A percentile compares a stretch with the other conserved stretches of the same genome.
Conservation (phyloP, 2,888 invertebrate species). For the Harpagoxenus sublaevis region DNA sequence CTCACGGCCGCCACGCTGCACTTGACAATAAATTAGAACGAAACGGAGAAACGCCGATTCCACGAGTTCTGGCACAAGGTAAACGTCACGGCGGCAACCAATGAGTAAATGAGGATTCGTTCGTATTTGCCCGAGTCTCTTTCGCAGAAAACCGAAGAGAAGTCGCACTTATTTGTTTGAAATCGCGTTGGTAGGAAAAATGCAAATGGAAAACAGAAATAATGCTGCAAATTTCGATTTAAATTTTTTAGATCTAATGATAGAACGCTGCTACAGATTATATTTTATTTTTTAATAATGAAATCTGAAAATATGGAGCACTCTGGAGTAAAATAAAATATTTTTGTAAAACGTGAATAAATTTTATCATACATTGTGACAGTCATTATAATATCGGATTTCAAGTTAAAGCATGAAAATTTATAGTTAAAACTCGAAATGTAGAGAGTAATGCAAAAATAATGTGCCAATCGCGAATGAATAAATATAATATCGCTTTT, state of each 20-base stretch:
- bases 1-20: slow-evolving; percentile 70
- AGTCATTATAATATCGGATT: not conserved
- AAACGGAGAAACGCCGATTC: slow-evolving; percentile 65
- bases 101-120: not conserved
- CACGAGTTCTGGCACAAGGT: slow-evolving; percentile 60
- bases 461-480: not conserved
- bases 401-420: not conserved
- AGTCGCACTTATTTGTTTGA: not conserved
- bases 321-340: not conserved
- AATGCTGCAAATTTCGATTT: not conserved
- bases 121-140: not conserved
- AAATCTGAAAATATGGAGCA: not conserved
- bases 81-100: slow-evolving; percentile 1
- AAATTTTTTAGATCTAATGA: not conserved
- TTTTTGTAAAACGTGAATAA: slow-evolving; percentile 10
- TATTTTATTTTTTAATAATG: not conserved
- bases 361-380: not conserved
- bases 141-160: not conserved
- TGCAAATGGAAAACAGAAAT: not conserved
- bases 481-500: not conserved
- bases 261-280: not conserved
- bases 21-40: slow-evolving; percentile 77
- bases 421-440: not conserved
- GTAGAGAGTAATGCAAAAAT: not conserved
- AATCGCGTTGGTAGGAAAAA: not conserved